Evolutionary conservation across 2,797 vertebrate genomes (phyloP), one percentile per base, ranked within the genome.

Genomic region (Odontamblyopus lacepedii): DNA sequence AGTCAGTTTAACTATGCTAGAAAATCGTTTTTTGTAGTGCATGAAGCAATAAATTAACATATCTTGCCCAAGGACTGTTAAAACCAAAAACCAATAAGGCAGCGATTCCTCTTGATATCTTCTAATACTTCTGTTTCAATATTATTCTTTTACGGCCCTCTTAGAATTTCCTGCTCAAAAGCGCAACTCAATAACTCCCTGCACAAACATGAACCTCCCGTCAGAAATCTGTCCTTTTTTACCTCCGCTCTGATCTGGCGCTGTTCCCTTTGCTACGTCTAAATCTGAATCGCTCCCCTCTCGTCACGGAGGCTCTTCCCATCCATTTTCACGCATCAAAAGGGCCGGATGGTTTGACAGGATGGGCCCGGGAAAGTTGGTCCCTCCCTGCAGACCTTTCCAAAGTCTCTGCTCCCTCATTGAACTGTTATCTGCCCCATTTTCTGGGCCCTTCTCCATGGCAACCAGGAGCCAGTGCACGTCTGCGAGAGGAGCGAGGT

Each of bases 371-470:
- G 30, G 90, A 92, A 92, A 89, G 87, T 82, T 75, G 74, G 80
- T 66, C 65, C 73, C 81, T 91, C 91, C 90, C 91, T 78, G 78
- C 85, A 91, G 89, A 92, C 88, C 78, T 75, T 67, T 87, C 82
- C 86, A 66, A 80, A 89, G 82, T 92, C 87, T 93, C 91, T 78
- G 86, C 88, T 92, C 89, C 88, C 90, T 88, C 85, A 88, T 83
- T 90, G 91, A 92, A 92, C 93, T 90, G 87, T 88, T 90, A 88
- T 92, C 89, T 93, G 92, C 90, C 89, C 92, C 92, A 92, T 92
- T 92, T 63, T 94, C 86, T 83, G 80, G 77, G 85, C 83, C 50
- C 50, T 91, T 92, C 92, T 92, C 92, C 87, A 92, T 92, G 89
- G 92, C 89, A 93, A 93, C 92, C 67, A 82, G 81, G 81, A 91